phyloP scores from a whole-genome alignment of 2,888 invertebrate species.

The Galerucella nymphaeae region DNA sequence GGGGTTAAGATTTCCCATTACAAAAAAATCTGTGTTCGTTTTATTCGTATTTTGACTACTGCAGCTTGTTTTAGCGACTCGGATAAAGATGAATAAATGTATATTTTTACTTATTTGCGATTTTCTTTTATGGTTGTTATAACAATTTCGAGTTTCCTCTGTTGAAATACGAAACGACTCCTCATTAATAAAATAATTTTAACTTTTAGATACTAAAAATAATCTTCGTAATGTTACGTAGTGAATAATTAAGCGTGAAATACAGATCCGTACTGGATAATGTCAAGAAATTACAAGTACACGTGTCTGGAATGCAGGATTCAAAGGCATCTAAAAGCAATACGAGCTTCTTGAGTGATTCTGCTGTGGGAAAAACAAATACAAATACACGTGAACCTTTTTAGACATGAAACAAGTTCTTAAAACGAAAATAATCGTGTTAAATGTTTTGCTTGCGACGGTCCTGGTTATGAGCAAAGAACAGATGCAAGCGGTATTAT shows the following conservation, averaged over 20 bases:
- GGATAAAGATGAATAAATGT: not conserved
- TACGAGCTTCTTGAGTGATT: no score
- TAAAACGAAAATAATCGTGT: no score
- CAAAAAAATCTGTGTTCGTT: slow-evolving; percentile 23
- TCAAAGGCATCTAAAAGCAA: no score
- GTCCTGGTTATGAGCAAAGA: slow-evolving; percentile 34
- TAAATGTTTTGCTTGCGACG: no score
- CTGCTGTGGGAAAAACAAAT: no score
- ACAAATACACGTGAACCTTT: no score
- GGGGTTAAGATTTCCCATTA: slow-evolving; percentile 22
- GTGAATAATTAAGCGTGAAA: slow-evolving; percentile 42
- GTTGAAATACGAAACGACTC: slow-evolving; percentile 22
- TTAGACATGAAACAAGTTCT: no score
- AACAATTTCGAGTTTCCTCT: slow-evolving; percentile 7
- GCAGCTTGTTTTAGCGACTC: slow-evolving; percentile 12
- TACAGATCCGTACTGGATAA: not conserved
- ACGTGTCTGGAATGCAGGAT: no score
- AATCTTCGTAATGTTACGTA: slow-evolving; percentile 41
- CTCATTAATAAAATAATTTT: slow-evolving; percentile 40
- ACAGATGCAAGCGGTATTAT: slow-evolving; percentile 45
- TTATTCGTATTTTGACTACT: slow-evolving; percentile 19
- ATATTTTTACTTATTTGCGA: not conserved
- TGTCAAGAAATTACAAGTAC: no score
- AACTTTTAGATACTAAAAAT: slow-evolving; percentile 42
- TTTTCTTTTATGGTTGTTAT: no score